Percentiles rank a stretch among this genome's conserved stretches.
Conservation (phyloP, 2,113 vertebrate species). For the Ctenomys sociabilis region DNA sequence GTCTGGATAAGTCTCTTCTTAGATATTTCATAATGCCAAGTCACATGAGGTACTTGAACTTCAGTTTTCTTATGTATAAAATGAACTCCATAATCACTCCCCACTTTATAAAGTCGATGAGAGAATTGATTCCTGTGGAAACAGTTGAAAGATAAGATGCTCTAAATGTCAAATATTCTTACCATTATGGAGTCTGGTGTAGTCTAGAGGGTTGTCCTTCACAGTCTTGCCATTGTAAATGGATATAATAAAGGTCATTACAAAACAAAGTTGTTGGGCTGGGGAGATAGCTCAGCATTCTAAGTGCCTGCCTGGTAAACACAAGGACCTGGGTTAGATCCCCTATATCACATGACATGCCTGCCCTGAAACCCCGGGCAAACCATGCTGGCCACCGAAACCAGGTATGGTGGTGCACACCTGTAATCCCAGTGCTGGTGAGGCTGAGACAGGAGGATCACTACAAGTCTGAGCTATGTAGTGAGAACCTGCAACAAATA, state of each 20-base stretch:
- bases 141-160: background rate
- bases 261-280: background rate
- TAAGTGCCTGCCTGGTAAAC: too few species aligned
- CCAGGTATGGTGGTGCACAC: too few species aligned
- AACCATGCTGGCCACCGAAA: too few species aligned
- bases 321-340: too few species aligned
- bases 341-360: too few species aligned
- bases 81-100: constrained; percentile 48
- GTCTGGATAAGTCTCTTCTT: constrained; percentile 21
- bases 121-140: background rate
- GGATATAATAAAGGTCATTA: background rate
- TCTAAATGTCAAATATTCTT: background rate
- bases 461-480: too few species aligned
- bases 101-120: background rate
- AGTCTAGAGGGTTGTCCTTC: background rate
- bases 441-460: too few species aligned
- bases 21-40: constrained; percentile 52
- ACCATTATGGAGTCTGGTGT: background rate
- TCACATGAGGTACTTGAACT: constrained; percentile 44
- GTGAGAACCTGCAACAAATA: too few species aligned
- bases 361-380: too few species aligned
- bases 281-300: too few species aligned
- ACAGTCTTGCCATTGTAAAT: background rate
- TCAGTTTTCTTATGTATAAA: constrained; percentile 34
- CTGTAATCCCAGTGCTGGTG: too few species aligned